A percentile compares a stretch with the other conserved stretches of the same genome.
These are phyloP conservation scores for Canis aureus DNA, from an alignment of 2,113 vertebrate species.

Conservation along the genomic window DNA sequence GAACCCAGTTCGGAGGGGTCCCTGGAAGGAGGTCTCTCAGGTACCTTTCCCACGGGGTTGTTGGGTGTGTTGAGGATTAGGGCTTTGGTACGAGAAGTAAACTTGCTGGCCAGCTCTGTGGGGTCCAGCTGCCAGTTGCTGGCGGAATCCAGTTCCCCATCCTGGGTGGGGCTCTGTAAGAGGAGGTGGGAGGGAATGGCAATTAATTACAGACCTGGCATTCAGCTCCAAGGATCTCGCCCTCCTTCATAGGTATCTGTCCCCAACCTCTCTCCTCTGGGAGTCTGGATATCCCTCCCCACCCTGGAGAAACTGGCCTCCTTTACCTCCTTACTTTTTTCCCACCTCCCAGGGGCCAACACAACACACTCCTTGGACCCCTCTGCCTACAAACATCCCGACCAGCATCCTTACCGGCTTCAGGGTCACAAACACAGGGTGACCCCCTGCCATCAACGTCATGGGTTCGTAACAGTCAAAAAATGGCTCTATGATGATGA, in stretches of 20 bases:
- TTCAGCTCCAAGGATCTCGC: neutral
- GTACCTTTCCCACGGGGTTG: constrained; percentile 98
- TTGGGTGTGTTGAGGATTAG: constrained; percentile 96
- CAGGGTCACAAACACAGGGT: constrained; percentile 91
- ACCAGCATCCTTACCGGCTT: constrained; percentile 89
- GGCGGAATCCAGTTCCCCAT: constrained; percentile 87
- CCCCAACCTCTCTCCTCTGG: neutral
- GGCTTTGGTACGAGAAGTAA: constrained; percentile 92
- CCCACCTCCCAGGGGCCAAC: neutral
- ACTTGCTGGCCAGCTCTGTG: constrained; percentile 93
- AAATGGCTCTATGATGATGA: constrained; percentile 96
- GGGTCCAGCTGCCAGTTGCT: constrained; percentile 93
- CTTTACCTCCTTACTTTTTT: neutral
- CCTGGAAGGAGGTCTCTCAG: too few species aligned
- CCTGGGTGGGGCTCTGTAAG: constrained; percentile 85
- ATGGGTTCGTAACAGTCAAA: constrained; percentile 97
- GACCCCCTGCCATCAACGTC: constrained; percentile 95
- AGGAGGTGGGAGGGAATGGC: neutral
- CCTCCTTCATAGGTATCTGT: neutral
- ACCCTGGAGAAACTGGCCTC: neutral
- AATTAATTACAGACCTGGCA: neutral
- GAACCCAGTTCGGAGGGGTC: neutral
- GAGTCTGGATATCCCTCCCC: neutral
- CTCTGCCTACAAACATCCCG: neutral
- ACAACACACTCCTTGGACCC: neutral